Evolutionary conservation across 1,140 invertebrate genomes (phyloP).

Genomic region (Pseudomyrmex concolor): DNA sequence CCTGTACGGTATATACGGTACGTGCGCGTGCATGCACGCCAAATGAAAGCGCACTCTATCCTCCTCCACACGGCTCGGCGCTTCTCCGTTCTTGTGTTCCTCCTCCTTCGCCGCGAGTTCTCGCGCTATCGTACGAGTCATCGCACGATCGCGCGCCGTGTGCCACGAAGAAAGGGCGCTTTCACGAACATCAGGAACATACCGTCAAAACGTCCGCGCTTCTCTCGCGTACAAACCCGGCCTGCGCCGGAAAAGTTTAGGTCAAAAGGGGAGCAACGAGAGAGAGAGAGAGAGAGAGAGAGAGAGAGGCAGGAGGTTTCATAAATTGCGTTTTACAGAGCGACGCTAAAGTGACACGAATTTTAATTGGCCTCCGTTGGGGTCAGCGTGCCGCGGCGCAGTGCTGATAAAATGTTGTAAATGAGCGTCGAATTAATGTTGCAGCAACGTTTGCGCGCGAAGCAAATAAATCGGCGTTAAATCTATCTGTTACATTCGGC

Average conservation of each 20-base stretch:
- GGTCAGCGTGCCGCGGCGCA: neutral
- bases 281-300: neutral
- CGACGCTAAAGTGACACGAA: slow-evolving; percentile 42
- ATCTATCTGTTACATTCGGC: neutral
- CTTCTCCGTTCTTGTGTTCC: slow-evolving; percentile 7
- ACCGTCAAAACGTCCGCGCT: slow-evolving; percentile 57
- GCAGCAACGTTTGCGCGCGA: slow-evolving; percentile 2
- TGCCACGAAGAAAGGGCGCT: slow-evolving; percentile 68
- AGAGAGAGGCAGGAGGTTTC: neutral
- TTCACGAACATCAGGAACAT: slow-evolving; percentile 61
- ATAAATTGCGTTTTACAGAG: slow-evolving; percentile 47
- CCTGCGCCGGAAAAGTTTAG: slow-evolving; percentile 34
- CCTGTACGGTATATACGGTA: slow-evolving; percentile 42
- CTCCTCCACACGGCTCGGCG: slow-evolving; percentile 37
- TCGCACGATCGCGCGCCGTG: slow-evolving; percentile 65
- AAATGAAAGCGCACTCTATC: slow-evolving; percentile 70
- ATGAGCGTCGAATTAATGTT: slow-evolving; percentile 45
- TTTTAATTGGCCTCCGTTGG: slow-evolving; percentile 32
- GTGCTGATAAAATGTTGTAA: slow-evolving; percentile 33
- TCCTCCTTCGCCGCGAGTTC: slow-evolving; percentile 26
- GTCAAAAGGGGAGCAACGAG: neutral
- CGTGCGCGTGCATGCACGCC: slow-evolving; percentile 65
- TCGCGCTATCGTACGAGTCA: slow-evolving; percentile 67
- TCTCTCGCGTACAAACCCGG: neutral
- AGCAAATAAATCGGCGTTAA: neutral